Conservation (phyloP, 2,113 vertebrate species). For the Choloepus hoffmanni region DNA sequence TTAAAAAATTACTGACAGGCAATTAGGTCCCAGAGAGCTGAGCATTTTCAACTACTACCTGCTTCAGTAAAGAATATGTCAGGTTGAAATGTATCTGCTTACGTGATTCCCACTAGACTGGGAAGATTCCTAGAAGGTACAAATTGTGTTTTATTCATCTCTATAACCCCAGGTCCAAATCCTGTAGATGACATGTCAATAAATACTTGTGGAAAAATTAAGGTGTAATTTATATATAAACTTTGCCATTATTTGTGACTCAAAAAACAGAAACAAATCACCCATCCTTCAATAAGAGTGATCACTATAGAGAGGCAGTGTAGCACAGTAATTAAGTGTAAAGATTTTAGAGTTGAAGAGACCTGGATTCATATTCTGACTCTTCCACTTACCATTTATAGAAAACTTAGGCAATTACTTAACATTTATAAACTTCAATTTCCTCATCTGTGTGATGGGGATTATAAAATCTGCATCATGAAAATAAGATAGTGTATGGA, state of each 20-base stretch:
- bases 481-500: not conserved
- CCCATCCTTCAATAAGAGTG: not conserved
- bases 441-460: not conserved
- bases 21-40: constrained; percentile 7
- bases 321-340: not conserved
- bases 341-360: not conserved
- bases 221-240: not conserved
- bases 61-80: not conserved
- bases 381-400: not conserved
- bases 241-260: not conserved
- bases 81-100: not conserved
- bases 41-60: constrained; percentile 4
- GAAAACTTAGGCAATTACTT: not conserved
- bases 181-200: not conserved
- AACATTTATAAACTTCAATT: not conserved
- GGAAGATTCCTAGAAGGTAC: not conserved
- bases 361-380: not conserved
- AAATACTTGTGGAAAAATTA: constrained; percentile 1
- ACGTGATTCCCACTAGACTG: not conserved
- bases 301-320: not conserved
- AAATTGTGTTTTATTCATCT: not conserved
- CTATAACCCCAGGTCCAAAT: not conserved
- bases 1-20: not conserved
- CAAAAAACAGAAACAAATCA: not conserved
- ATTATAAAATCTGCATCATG: not conserved